These are phyloP conservation scores for Rhipidura dahli DNA, from an alignment of 2,113 vertebrate genomes.

Conservation along the genomic window DNA sequence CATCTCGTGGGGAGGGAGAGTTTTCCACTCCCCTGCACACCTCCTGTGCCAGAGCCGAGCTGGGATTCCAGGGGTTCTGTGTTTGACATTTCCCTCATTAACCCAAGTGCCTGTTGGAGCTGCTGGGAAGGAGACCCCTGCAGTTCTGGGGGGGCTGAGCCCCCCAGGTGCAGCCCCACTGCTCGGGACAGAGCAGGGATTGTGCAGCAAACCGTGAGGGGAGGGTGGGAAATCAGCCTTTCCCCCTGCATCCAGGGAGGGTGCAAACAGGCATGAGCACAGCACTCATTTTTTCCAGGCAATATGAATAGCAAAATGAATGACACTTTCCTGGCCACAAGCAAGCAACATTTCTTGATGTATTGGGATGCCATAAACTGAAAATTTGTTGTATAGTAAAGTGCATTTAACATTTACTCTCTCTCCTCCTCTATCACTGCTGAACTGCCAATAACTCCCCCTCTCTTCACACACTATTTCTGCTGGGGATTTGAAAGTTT, in stretches of 20 bases:
- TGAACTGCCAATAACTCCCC: background rate
- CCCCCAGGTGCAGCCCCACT: background rate
- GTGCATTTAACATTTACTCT: background rate
- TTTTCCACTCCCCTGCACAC: background rate
- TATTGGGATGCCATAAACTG: background rate
- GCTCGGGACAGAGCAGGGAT: background rate
- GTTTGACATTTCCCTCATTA: background rate
- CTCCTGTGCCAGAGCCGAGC: background rate
- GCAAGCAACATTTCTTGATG: background rate
- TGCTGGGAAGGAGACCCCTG: background rate
- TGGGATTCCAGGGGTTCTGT: background rate
- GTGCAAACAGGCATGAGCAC: background rate
- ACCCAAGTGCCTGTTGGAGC: fast-evolving
- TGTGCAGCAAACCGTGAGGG: background rate
- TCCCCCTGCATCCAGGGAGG: background rate
- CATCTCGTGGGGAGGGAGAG: fast-evolving
- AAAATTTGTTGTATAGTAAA: background rate
- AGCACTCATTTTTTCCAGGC: background rate
- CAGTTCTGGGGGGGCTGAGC: background rate
- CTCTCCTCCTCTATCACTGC: background rate
- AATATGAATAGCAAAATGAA: background rate
- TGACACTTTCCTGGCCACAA: background rate
- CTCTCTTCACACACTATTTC: background rate
- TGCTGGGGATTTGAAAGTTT: background rate
- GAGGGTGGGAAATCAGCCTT: background rate